Conservation (phyloP, 2,888 invertebrate species). For the Apodemia zela region DNA sequence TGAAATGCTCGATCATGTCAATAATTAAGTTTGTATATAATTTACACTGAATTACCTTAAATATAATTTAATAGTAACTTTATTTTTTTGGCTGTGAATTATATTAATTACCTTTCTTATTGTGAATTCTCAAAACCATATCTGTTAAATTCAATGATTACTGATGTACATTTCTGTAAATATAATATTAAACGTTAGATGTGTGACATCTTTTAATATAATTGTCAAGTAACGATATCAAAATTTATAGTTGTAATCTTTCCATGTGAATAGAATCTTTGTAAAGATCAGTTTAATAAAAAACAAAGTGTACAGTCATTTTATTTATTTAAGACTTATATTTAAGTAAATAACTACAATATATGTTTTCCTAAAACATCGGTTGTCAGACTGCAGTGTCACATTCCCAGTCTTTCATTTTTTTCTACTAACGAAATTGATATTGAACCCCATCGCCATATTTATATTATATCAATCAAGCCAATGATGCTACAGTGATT, state of each 20-base stretch:
- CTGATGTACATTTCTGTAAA: conserved; percentile 33
- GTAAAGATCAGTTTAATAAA: conserved; percentile 72
- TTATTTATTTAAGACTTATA: not conserved
- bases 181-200: conserved; percentile 48
- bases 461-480: too few relatives aligned
- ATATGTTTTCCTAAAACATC: too few relatives aligned
- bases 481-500: too few relatives aligned
- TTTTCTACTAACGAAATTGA: too few relatives aligned
- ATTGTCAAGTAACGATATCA: conserved; percentile 72
- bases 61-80: conserved; percentile 20
- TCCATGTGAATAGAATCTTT: conserved; percentile 74
- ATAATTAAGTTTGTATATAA: conserved; percentile 39
- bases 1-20: conserved; percentile 73
- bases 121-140: conserved; percentile 40
- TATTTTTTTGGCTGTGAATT: conserved; percentile 52
- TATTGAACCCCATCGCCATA: too few relatives aligned
- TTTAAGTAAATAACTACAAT: too few relatives aligned
- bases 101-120: conserved; percentile 22
- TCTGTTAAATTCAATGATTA: conserved; percentile 48
- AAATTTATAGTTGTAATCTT: conserved; percentile 59
- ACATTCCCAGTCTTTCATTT: too few relatives aligned
- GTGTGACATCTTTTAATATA: conserved; percentile 71
- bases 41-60: conserved; percentile 19
- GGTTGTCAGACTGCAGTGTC: too few relatives aligned
- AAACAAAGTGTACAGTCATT: conserved; percentile 37